Evolutionary conservation across 2,113 vertebrate species (phyloP).

Genomic region (Trogon surrucura): DNA sequence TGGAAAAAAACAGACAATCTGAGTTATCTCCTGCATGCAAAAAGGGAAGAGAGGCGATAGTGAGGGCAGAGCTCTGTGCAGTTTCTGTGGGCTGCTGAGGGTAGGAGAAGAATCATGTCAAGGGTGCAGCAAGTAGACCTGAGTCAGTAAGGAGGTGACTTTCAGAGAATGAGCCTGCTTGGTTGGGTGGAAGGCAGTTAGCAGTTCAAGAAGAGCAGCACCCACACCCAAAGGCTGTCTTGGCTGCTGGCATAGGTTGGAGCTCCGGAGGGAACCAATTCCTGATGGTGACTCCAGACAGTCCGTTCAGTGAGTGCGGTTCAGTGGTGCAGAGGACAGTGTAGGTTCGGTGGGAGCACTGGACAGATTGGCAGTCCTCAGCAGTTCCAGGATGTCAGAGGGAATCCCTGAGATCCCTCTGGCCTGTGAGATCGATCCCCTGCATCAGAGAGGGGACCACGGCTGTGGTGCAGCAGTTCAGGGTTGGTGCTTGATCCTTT

Average conservation of each 20-base stretch:
- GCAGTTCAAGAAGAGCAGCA: neutral
- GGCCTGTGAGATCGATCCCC: neutral
- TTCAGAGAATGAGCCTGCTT: neutral
- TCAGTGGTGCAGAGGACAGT: neutral
- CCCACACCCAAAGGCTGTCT: neutral
- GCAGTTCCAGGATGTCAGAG: neutral
- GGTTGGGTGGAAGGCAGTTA: neutral
- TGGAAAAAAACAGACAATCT: neutral
- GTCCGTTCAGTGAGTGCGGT: neutral
- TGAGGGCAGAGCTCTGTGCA: neutral
- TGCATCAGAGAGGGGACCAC: neutral
- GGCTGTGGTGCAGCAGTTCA: accelerated
- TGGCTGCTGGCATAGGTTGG: neutral
- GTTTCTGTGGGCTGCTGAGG: neutral
- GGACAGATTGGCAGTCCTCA: neutral
- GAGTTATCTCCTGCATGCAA: neutral
- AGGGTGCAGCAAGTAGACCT: neutral
- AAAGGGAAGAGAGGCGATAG: neutral
- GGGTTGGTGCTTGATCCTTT: neutral
- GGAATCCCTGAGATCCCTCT: neutral
- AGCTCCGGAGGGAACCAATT: neutral
- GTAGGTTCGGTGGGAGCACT: neutral
- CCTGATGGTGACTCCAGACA: neutral
- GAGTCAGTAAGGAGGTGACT: neutral
- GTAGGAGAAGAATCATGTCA: neutral